phyloP scores from a whole-genome alignment of 92 coral and sea anemone genomes.

The Meandrina meandrites region DNA sequence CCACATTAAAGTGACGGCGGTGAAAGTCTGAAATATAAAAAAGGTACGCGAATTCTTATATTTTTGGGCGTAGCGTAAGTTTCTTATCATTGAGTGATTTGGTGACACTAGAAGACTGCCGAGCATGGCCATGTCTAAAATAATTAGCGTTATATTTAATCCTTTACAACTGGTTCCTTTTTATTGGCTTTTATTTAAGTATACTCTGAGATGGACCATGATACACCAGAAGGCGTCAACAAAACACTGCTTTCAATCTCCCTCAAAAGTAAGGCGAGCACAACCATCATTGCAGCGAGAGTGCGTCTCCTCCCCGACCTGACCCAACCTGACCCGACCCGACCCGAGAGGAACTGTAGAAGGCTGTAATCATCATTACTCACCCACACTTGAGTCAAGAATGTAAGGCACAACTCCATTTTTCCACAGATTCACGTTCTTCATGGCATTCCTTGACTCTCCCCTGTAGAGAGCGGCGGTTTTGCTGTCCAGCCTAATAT shows the following conservation, averaged over 20 bases:
- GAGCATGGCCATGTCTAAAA: background rate
- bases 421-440: slow-evolving; percentile 76
- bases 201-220: background rate
- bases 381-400: slow-evolving; percentile 79
- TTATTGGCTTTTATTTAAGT: background rate
- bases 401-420: slow-evolving; percentile 81
- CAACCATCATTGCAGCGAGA: background rate
- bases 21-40: background rate
- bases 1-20: background rate
- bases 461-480: slow-evolving; percentile 72
- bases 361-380: slow-evolving; percentile 12
- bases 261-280: background rate
- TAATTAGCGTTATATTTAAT: background rate
- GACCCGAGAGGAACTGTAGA: background rate
- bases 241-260: background rate
- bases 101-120: background rate
- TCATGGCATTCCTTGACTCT: slow-evolving; percentile 81
- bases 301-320: background rate
- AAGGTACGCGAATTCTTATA: too few relatives aligned
- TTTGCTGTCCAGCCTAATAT: slow-evolving; percentile 69
- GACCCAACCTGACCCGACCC: background rate
- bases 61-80: background rate
- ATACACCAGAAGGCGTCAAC: background rate
- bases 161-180: background rate
- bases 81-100: background rate